Evolutionary conservation across 2,797 vertebrate species (phyloP).

Genomic region (Crypturellus tataupa): DNA sequence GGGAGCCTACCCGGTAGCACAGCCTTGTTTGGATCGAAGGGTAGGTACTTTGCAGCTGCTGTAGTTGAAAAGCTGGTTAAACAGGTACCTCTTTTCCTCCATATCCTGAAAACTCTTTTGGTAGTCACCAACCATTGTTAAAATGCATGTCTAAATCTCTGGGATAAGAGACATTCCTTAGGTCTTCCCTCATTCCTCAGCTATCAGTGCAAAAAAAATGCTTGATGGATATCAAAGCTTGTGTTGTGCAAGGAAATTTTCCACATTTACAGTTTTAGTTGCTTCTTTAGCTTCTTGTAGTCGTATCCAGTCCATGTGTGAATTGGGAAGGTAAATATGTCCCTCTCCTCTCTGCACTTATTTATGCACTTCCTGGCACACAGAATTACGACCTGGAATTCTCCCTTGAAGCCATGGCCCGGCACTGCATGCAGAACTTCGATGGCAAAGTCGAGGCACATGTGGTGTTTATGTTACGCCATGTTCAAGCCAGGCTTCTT

Average conservation of each 20-base stretch:
- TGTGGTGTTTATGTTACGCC: constrained; percentile 21
- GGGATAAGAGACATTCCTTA: neutral
- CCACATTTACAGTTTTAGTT: neutral
- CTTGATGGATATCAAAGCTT: neutral
- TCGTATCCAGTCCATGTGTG: neutral
- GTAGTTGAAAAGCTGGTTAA: neutral
- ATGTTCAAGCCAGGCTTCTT: constrained; percentile 9
- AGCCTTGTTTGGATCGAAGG: neutral
- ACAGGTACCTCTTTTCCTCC: neutral
- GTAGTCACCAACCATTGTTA: neutral
- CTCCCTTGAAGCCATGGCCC: neutral
- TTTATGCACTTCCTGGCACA: neutral
- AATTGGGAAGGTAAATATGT: neutral
- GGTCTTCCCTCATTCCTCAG: neutral
- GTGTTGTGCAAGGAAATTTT: neutral
- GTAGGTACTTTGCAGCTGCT: neutral
- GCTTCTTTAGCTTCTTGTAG: neutral
- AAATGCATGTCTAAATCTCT: neutral
- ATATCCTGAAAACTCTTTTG: neutral
- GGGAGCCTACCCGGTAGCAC: neutral
- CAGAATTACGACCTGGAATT: neutral
- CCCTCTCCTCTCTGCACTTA: neutral
- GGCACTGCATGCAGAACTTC: neutral
- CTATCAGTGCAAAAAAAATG: neutral
- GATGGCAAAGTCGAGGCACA: neutral